Base-by-base conservation (phyloP, 1,140 invertebrate species). In the Drosophila mauritiana region DNA sequence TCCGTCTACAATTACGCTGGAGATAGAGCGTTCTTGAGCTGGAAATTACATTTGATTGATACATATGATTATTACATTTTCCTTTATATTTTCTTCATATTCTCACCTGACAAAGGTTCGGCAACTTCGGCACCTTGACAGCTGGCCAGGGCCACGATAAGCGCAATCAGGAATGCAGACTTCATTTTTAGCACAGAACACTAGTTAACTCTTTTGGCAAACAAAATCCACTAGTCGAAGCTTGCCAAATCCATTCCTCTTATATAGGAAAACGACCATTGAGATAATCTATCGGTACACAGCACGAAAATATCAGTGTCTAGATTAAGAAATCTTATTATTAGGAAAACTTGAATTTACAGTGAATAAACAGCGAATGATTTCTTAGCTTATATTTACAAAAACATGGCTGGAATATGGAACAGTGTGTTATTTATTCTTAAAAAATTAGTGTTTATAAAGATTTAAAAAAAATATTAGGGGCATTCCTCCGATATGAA, bases 1-100 rank as follows among this genome's bases (percentile, higher is more conserved):
- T 0, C 3, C 17, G 2, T 86, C 81, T 5, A 56, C 13, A 22
- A 76, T 45, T 8, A 75, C 58, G 34, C 84, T 90, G 45, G 57
- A 56, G 1, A 89, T 3, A 0, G 90, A 91, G 17, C 83, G 86
- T 2, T 49, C 52, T 17, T 91, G 61, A 17, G 25, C 90, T 91
- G 8, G 36, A 45, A 3, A 58, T 13, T 13, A 36, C n/a, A n/a
- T n/a, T n/a, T n/a, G n/a, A n/a, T n/a, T n/a, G n/a, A n/a, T n/a
- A n/a, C n/a, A n/a, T 0, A 42, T 4, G 7, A 15, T 34, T 10
- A 48, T 34, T 37, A 22, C 37, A 40, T 11, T 3, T 6, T 1
- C 12, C 0, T 7, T 10, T 0, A 11, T 17, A 10, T 34, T 0
- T 15, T 2, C 7, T 17, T 17, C 4, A 8, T 13, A 5, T n/a